Evolutionary conservation across 2,113 vertebrate genomes (phyloP), one percentile per base, ranked within the genome.

Genomic region (Alethe diademata): DNA sequence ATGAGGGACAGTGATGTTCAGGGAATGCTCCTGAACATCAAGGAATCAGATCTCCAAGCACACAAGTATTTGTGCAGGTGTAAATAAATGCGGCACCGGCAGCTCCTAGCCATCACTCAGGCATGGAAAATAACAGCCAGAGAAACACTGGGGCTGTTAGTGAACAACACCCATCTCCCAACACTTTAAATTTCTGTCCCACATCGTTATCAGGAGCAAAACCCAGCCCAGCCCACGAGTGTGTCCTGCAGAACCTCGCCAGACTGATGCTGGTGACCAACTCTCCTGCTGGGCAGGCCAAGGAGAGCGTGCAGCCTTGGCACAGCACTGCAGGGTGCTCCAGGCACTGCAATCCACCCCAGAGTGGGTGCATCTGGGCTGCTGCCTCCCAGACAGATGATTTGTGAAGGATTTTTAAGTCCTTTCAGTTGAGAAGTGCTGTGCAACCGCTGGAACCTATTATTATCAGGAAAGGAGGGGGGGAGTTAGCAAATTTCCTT

Each of bases 371-470:
- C 92, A 86, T 86, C 82, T 88, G 92, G 88, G 91, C 60, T 84
- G 1, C 14, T 95, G 83, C 94, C 86, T 95, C 90, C 86, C 38
- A 93, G 88, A 83, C 74, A 80, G 90, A 90, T 70, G 79, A 94
- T 92, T 90, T 93, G 78, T 78, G 86, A 94, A 95, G 88, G 51
- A 47, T 80, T 88, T 88, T 71, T 10, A 92, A 95, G 79, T 74
- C 90, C 64, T 90, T 93, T 92, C 64, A 73, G 56, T 70, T 70
- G 75, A 95, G 82, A 94, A 95, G 88, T 56, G 51, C 90, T 80
- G 64, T 42, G 90, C 61, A 67, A 60, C 74, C 0, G 5, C 93
- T 90, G 92, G 72, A 88, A 91, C 85, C 90, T 95, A 90, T 94
- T 95, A 92, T 94, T 94, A 92, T 82, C 82, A 19, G 67, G 71